phyloP scores from a whole-genome alignment of 2,113 vertebrate genomes.

The Pygoscelis antarcticus region DNA sequence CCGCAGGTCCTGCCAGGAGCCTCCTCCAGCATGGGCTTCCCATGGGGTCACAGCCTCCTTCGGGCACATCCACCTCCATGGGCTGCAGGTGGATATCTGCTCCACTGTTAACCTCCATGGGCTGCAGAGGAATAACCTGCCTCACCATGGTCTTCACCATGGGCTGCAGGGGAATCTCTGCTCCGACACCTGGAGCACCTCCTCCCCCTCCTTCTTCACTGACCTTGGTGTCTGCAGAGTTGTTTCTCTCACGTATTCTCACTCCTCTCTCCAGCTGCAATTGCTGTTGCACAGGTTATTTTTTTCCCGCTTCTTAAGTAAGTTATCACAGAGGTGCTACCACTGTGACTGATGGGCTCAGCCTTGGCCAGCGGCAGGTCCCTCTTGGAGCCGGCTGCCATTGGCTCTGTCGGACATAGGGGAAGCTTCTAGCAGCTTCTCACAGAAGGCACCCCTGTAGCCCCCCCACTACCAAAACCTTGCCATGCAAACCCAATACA shows the following conservation, averaged over 20 bases:
- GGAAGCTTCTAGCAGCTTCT: neutral
- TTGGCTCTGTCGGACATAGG: rapidly evolving
- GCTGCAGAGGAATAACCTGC: neutral
- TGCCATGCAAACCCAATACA: neutral
- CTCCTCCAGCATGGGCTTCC: neutral
- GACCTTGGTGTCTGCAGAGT: neutral
- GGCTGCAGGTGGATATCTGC: neutral
- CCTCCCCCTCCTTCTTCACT: neutral
- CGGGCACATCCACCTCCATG: neutral
- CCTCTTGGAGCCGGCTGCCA: rapidly evolving
- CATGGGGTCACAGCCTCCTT: neutral
- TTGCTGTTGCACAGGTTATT: neutral
- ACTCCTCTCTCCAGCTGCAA: neutral
- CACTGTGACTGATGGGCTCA: neutral
- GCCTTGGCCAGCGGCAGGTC: neutral
- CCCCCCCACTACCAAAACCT: neutral
- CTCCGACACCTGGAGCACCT: rapidly evolving
- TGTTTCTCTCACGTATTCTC: neutral
- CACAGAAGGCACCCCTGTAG: neutral
- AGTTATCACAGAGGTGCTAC: neutral
- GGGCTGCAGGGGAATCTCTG: neutral
- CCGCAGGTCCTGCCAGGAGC: neutral
- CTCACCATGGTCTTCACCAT: neutral
- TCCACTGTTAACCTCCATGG: no score
- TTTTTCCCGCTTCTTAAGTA: neutral